Base-by-base conservation (phyloP, 2,113 vertebrate species). In the Osmerus eperlanus region DNA sequence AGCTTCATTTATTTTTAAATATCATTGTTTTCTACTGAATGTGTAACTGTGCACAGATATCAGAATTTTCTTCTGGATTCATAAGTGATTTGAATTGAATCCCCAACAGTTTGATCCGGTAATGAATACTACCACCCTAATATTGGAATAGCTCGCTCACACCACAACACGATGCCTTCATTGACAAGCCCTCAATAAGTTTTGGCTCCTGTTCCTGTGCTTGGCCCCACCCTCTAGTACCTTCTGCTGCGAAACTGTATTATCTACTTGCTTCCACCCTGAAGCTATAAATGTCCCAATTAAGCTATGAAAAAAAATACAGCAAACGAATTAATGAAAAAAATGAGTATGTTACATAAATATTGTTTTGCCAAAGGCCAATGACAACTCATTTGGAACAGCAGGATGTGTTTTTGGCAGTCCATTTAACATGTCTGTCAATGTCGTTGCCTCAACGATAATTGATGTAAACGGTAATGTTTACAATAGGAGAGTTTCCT, bases 351-450 rank as follows among this genome's bases (percentile, higher is more conserved):
- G 58, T 81, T 85, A 73, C 68, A 67, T 83, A 78, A 87, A 81
- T 73, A 74, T 70, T 65, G 68, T 80, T 71, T 75, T 72, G 67
- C 74, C 55, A 51, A 36, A 32, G 58, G 73, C 61, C 62, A 78
- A 73, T 68, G 70, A 67, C 64, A 81, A 81, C 71, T 66, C 66
- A 74, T 73, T 67, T 66, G 53, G 53, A 84, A 65, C 74, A 52
- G 54, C 68, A 29, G 68, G 80, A 85, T 84, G 78, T 84, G 81
- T 41, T 84, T 80, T 83, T 77, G 68, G 84, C 19, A 61, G 78
- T 68, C 75, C 70, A 78, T 78, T 75, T 74, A 74, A 77, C 76
- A 76, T 74, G 71, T 64, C 21, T 78, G 79, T 85, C 82, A 84
- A 73, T 36, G 55, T 55, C 81, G 54, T 68, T 72, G 8, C 51